phyloP scores from a whole-genome alignment of 2,113 vertebrate species.

The Dunckerocampus dactyliophorus region DNA sequence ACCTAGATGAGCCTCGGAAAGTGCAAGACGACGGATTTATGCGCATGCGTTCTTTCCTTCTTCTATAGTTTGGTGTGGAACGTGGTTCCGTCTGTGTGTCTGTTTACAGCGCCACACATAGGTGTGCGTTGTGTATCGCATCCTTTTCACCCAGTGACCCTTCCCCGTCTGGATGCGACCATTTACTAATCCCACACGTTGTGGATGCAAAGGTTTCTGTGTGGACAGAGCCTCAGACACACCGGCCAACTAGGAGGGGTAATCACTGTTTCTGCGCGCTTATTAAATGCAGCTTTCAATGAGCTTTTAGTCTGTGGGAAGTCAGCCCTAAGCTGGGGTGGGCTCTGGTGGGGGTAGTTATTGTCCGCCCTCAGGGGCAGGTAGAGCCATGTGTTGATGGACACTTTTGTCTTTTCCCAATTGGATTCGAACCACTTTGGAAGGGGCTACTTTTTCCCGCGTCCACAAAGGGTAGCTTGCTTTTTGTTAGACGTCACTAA shows the following conservation, averaged over 20 bases:
- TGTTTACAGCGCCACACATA: too few relatives aligned
- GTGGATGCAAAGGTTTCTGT: too few relatives aligned
- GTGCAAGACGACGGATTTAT: too few relatives aligned
- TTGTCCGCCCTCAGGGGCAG: conserved; percentile 62
- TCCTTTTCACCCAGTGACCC: too few relatives aligned
- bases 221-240: conserved; percentile 44
- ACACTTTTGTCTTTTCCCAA: conserved; percentile 53
- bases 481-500: background rate
- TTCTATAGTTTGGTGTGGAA: too few relatives aligned
- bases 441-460: conserved; percentile 40
- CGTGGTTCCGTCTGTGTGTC: too few relatives aligned
- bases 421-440: conserved; percentile 52
- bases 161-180: too few relatives aligned
- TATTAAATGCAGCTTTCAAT: conserved; percentile 75
- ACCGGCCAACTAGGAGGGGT: conserved; percentile 65
- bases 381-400: conserved; percentile 55
- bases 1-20: too few relatives aligned
- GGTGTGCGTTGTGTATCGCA: too few relatives aligned
- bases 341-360: conserved; percentile 48
- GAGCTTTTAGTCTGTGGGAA: conserved; percentile 68
- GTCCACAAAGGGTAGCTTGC: background rate
- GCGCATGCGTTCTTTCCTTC: too few relatives aligned
- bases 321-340: conserved; percentile 50
- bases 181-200: too few relatives aligned
- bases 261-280: conserved; percentile 73